Conservation (phyloP, 2,113 vertebrate genomes). For the Nothoprocta pentlandii region DNA sequence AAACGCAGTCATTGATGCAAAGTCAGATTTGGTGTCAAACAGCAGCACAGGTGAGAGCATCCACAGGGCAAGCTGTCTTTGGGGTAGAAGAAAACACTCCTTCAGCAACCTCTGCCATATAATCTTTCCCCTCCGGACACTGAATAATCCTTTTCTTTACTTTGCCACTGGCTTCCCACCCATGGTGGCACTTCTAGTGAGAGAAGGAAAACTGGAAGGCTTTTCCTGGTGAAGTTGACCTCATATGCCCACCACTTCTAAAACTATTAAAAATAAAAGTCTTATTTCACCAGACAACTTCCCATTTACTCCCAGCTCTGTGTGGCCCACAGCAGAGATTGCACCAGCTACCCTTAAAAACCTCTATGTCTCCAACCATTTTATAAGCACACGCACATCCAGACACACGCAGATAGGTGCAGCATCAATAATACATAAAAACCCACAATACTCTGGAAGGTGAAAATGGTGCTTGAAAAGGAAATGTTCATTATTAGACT, state of each 20-base stretch:
- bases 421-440: background rate
- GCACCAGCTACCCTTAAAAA: background rate
- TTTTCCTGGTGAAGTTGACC: background rate
- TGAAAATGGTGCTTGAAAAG: background rate
- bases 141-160: background rate
- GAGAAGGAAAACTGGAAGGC: background rate
- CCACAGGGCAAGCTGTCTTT: background rate
- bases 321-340: background rate
- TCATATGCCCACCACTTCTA: background rate
- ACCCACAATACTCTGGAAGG: background rate
- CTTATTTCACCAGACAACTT: background rate
- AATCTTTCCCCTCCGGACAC: background rate
- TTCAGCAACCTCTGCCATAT: background rate
- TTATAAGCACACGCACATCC: background rate
- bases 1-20: background rate
- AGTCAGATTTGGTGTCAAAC: background rate
- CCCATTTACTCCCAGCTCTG: background rate
- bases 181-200: background rate
- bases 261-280: background rate
- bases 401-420: background rate
- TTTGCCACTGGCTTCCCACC: background rate
- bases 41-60: constrained; percentile 7
- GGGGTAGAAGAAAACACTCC: background rate
- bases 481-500: constrained; percentile 45
- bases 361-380: background rate